Evolutionary conservation across 1,140 invertebrate species (phyloP), one percentile per base, ranked within the genome.

Genomic region (Aphelinus atriplicis): DNA sequence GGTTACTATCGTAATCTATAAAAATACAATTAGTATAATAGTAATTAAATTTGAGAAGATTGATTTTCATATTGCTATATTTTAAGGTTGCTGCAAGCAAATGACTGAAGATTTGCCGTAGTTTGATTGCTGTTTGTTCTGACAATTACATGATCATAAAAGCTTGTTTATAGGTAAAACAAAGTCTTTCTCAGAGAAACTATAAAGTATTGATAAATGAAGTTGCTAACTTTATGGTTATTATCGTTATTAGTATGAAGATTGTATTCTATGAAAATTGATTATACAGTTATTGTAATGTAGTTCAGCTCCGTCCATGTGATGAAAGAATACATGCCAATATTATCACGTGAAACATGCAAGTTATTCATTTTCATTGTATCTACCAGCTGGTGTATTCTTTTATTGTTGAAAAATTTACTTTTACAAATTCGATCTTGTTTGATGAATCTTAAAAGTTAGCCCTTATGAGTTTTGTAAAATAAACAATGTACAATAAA

Each of bases 261-360:
- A 82, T 80, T 80, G 78, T 82, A 82, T 82, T 82, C 79, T 82
- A 82, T 82, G 78, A 74, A 77, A 80, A 76, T 79, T 57, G 68
- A 80, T 78, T 78, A 71, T 63, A 71, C 78, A 75, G 79, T 80
- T 71, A 60, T 53, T 51, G 51, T 65, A 71, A 48, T 69, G 67
- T 72, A 71, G 51, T 83, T 83, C 78, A 55, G 75, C 79, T 84
- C 83, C 83, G 83, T 84, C 83, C 83, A 76, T 66, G 42, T 61
- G 78, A 71, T 75, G 50, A 75, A 75, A 75, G 66, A 70, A 42
- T 64, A 61, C 43, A 48, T 66, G 68, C 68, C 46, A 69, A 71
- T 66, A 56, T 60, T 64, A 63, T 56, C 65, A 64, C 61, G 62
- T 56, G 71, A 56, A 7, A 6, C 53, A 26, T 71, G 56, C 50